These are phyloP conservation scores for Perca schrenkii DNA, from an alignment of 2,113 vertebrate genomes.

Conservation along the genomic window DNA sequence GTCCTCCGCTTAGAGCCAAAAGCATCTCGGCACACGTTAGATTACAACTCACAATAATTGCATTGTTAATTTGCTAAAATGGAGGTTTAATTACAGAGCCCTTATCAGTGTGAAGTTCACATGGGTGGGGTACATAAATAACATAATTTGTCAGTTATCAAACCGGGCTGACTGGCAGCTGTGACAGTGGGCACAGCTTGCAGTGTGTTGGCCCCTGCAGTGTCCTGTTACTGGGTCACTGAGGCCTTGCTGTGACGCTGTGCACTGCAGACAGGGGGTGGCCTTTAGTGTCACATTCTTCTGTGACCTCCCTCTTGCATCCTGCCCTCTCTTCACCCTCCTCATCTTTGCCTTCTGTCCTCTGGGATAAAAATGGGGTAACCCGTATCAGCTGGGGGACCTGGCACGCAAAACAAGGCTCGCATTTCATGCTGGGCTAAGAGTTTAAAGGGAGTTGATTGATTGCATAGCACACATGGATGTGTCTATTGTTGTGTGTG, in stretches of 20 bases:
- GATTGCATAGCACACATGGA: conserved; percentile 16
- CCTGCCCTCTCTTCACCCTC: conserved; percentile 37
- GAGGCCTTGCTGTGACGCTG: conserved; percentile 53
- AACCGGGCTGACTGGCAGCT: conserved; percentile 74
- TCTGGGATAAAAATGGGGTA: conserved; percentile 25
- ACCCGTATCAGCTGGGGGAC: conserved; percentile 35
- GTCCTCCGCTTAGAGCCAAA: conserved; percentile 5
- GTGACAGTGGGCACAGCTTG: conserved; percentile 69
- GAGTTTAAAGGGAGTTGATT: conserved; percentile 49
- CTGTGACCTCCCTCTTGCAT: conserved; percentile 58
- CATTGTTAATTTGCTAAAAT: conserved; percentile 52
- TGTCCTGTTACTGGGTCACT: conserved; percentile 63
- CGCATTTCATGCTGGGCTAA: conserved; percentile 40
- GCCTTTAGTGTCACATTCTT: conserved; percentile 66
- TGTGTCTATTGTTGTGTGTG: conserved; percentile 1
- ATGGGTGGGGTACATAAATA: conserved; percentile 20
- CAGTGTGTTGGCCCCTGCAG: conserved; percentile 68
- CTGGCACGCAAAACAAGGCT: conserved; percentile 46
- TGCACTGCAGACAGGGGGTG: conserved; percentile 61
- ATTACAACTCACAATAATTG: conserved; percentile 36
- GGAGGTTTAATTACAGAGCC: conserved; percentile 44
- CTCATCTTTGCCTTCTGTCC: conserved; percentile 33
- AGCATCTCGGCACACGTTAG: conserved; percentile 3
- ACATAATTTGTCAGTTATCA: conserved; percentile 63
- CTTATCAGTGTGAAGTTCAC: conserved; percentile 46